These are phyloP conservation scores for Aplochiton taeniatus DNA, from an alignment of 2,797 vertebrate genomes.

Conservation along the genomic window DNA sequence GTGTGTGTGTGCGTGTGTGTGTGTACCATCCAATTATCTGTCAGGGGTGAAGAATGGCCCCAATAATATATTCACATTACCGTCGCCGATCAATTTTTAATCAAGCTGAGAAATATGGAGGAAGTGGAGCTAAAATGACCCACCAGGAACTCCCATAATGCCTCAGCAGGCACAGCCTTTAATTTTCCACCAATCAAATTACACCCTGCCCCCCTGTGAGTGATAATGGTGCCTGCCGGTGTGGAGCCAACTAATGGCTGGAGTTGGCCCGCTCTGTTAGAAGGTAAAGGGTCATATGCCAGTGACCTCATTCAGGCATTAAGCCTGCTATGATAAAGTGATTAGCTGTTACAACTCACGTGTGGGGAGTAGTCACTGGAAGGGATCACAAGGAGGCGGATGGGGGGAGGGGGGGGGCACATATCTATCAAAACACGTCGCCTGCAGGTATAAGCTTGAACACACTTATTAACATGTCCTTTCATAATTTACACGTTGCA, in stretches of 20 bases:
- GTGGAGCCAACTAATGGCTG: constrained; percentile 86
- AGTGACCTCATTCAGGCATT: constrained; percentile 85
- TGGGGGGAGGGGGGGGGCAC: too few species aligned
- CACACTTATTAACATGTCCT: too few species aligned
- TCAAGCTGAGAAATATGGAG: constrained; percentile 99
- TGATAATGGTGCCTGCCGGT: constrained; percentile 89
- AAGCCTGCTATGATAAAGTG: constrained; percentile 86
- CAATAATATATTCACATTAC: constrained; percentile 99
- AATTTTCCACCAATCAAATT: constrained; percentile 99
- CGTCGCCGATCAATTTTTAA: constrained; percentile 99
- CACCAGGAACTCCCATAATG: constrained; percentile 93
- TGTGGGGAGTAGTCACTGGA: too few species aligned
- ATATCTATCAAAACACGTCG: too few species aligned
- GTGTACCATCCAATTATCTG: constrained; percentile 97
- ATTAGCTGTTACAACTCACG: constrained; percentile 83
- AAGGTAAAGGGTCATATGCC: constrained; percentile 80
- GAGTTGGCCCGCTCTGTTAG: constrained; percentile 81
- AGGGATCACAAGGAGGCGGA: too few species aligned
- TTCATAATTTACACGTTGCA: too few species aligned
- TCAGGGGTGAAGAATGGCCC: constrained; percentile 98
- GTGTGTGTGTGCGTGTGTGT: too few species aligned
- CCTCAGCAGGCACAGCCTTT: constrained; percentile 88
- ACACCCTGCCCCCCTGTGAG: constrained; percentile 88
- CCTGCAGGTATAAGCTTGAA: too few species aligned
- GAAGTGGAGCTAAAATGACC: constrained; percentile 99